These are phyloP conservation scores for Drosophila sp. DNA, from an alignment of 1,140 invertebrate species.

Conservation along the genomic window DNA sequence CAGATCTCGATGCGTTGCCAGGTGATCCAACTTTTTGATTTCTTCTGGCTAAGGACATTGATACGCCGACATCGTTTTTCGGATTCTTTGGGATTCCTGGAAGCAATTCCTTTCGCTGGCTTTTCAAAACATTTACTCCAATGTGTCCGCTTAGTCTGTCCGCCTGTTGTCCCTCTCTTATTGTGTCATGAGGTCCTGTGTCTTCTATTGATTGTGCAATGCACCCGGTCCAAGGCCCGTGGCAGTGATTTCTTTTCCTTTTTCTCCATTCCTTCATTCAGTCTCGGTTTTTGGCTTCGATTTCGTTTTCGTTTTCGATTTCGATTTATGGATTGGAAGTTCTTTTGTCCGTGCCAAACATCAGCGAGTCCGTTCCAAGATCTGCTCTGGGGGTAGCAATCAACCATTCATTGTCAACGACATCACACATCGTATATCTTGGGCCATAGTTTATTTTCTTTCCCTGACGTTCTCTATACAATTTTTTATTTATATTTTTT, in stretches of 20 bases:
- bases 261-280: constrained; percentile 21
- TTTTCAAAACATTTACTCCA: constrained; percentile 85
- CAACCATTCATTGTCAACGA: constrained; percentile 84
- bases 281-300: constrained; percentile 25
- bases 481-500: constrained; percentile 44
- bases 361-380: constrained; percentile 29
- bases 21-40: constrained; percentile 84
- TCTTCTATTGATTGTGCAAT: constrained; percentile 79
- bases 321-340: constrained; percentile 50
- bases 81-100: constrained; percentile 65
- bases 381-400: constrained; percentile 57
- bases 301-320: constrained; percentile 51
- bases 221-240: constrained; percentile 78
- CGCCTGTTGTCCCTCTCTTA: constrained; percentile 27
- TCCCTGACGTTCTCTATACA: constrained; percentile 63
- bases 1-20: constrained; percentile 60
- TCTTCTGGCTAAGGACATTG: constrained; percentile 82
- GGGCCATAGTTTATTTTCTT: constrained; percentile 69
- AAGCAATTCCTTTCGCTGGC: constrained; percentile 84
- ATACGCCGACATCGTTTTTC: constrained; percentile 47
- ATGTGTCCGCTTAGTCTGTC: constrained; percentile 51
- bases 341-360: constrained; percentile 53
- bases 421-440: constrained; percentile 84
- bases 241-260: constrained; percentile 77
- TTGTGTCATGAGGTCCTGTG: constrained; percentile 58